Evolutionary conservation across 2,797 vertebrate genomes (phyloP), one percentile per base, ranked within the genome.

Genomic region (Thamnophis elegans): DNA sequence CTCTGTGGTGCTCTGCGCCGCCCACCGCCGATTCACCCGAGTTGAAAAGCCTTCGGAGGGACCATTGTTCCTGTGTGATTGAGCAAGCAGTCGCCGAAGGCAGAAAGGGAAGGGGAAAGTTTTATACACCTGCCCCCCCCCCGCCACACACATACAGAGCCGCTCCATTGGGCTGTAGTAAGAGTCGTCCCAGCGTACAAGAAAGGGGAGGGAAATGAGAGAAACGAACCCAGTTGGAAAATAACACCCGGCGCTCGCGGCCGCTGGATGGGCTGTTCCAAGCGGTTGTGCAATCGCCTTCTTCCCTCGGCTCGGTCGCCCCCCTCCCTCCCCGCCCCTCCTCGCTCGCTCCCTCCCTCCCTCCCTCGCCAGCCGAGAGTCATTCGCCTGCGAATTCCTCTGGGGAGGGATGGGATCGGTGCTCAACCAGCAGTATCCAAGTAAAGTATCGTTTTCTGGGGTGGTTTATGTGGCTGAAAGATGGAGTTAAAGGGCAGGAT

Each of bases 1-100:
- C 97, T 96, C 96, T 97, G 97, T 97, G 97, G 96, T 96, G 97
- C 97, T 96, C 95, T 95, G 97, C 98, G 96, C 97, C 97, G 97
- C 98, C 98, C 97, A 97, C 96, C 95, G 96, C 88, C 95, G 97
- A 97, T 97, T 97, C 96, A 97, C 53, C 94, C 96, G 93, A 94
- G 96, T 97, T 97, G 96, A 95, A 97, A 97, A 97, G 97, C 96
- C 96, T 98, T 97, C 96, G 96, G 97, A 95, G 96, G 95, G 94
- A 60, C 36, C 6, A 97, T 97, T 97, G 97, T 97, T 97, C 96
- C 96, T 96, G 95, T 96, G 96, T 95, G 96, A 97, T 97, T 96
- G 96, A 97, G 95, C 95, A 96, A 89, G 88, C 97, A 47, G 1
- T 13, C 7, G 87, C 36, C 42, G 58, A 32, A 42, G 58, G 12